A percentile compares a stretch with the other conserved stretches of the same genome.
Conservation (phyloP, 1,140 invertebrate genomes). For the Diprion similis region DNA sequence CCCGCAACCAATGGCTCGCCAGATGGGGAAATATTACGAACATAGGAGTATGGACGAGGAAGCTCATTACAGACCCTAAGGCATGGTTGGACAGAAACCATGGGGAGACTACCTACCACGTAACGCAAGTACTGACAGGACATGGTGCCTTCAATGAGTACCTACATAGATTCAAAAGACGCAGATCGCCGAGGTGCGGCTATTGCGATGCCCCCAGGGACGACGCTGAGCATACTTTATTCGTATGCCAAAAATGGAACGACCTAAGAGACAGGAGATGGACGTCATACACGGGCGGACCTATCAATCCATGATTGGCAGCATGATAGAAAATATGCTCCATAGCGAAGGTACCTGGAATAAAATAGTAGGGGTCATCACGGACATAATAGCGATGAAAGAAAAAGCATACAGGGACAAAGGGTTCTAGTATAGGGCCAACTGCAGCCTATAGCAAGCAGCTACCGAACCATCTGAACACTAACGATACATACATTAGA, state of each 20-base stretch:
- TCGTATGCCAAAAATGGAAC: slow-evolving; percentile 16
- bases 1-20: slow-evolving; percentile 21
- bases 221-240: slow-evolving; percentile 30
- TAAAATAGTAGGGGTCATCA: no score
- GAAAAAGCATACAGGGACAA: no score
- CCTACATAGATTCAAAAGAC: slow-evolving; percentile 23
- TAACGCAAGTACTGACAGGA: slow-evolving; percentile 31
- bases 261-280: no score
- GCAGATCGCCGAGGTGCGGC: slow-evolving; percentile 13
- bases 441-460: no score
- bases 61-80: slow-evolving; percentile 29
- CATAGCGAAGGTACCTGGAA: no score
- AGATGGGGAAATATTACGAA: slow-evolving; percentile 19
- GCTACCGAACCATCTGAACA: no score
- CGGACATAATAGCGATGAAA: no score
- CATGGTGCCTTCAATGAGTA: slow-evolving; percentile 32
- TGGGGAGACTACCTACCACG: slow-evolving; percentile 27
- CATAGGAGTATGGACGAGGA: slow-evolving; percentile 28
- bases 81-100: slow-evolving; percentile 27
- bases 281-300: no score
- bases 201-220: slow-evolving; percentile 22
- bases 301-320: no score
- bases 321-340: no score
- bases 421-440: no score
- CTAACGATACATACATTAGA: no score